A percentile compares a stretch with the other conserved stretches of the same genome.
phyloP scores from a whole-genome alignment of 2,113 vertebrate genomes.

The Dasypus novemcinctus region DNA sequence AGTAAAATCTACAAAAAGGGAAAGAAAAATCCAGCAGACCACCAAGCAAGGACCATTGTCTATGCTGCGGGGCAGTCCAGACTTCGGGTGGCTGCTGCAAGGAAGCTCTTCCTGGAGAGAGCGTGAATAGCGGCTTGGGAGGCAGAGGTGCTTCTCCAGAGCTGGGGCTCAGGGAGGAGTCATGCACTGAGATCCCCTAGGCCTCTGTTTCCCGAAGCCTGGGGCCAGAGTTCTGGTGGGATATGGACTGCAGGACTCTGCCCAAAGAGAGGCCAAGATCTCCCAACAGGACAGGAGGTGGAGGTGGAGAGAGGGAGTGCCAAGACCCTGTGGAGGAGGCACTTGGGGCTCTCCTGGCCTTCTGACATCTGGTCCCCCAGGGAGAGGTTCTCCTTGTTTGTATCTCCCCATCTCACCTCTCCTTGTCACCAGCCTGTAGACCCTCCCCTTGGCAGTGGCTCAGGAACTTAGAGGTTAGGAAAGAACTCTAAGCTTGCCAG shows the following conservation, averaged over 20 bases:
- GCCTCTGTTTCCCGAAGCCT: slow-evolving; percentile 20
- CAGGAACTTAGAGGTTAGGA: not conserved
- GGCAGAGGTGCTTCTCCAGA: not conserved
- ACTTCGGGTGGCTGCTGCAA: not conserved
- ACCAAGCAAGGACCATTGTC: not conserved
- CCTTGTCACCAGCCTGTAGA: not conserved
- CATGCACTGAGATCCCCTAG: not conserved
- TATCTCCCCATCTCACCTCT: not conserved
- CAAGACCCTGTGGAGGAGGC: not conserved
- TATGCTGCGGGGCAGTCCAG: not conserved
- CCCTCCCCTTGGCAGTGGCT: not conserved
- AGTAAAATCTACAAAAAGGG: slow-evolving; percentile 55
- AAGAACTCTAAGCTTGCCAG: not conserved
- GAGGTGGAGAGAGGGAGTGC: not conserved
- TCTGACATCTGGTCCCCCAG: not conserved
- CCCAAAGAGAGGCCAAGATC: not conserved
- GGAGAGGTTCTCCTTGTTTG: not conserved
- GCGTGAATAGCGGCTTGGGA: not conserved
- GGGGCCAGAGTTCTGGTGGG: not conserved
- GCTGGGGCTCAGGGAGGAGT: not conserved
- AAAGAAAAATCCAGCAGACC: not conserved
- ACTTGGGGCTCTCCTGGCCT: too few relatives aligned
- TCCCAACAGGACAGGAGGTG: not conserved
- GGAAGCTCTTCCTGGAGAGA: not conserved
- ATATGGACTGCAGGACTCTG: not conserved